phyloP scores from a whole-genome alignment of 1,140 invertebrate genomes.

The Protaetia brevitarsis region DNA sequence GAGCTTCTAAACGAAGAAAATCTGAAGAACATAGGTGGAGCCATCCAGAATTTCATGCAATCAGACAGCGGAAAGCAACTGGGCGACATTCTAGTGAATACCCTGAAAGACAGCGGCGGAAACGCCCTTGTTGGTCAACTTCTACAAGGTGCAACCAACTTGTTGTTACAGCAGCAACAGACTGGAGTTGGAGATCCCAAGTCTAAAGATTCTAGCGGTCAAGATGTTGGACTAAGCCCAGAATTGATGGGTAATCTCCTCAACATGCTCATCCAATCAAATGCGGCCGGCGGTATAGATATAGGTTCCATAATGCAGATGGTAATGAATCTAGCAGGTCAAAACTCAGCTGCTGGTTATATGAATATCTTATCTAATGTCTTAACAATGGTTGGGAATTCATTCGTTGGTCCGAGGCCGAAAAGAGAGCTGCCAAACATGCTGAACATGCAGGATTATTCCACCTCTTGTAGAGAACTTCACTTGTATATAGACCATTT shows the following conservation, averaged over 20 bases:
- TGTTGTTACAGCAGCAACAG: not conserved
- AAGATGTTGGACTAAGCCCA: slow-evolving; percentile 47
- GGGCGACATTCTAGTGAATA: slow-evolving; percentile 36
- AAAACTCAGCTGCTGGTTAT: slow-evolving; percentile 31
- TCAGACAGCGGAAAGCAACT: slow-evolving; percentile 50
- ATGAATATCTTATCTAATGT: slow-evolving; percentile 27
- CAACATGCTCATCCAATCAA: slow-evolving; percentile 43
- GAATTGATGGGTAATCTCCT: slow-evolving; percentile 50
- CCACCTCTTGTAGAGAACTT: slow-evolving; percentile 69
- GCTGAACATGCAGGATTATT: slow-evolving; percentile 69
- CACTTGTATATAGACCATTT: slow-evolving; percentile 77
- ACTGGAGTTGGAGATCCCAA: not conserved
- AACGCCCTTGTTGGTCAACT: slow-evolving; percentile 43
- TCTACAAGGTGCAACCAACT: slow-evolving; percentile 48
- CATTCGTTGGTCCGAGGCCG: slow-evolving; percentile 53
- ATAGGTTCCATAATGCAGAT: slow-evolving; percentile 28
- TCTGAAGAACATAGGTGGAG: slow-evolving; percentile 50
- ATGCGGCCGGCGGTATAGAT: slow-evolving; percentile 31
- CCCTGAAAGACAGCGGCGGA: slow-evolving; percentile 29
- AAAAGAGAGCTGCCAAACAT: slow-evolving; percentile 60
- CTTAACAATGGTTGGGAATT: slow-evolving; percentile 52
- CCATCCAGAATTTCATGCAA: slow-evolving; percentile 58
- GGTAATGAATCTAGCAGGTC: slow-evolving; percentile 37
- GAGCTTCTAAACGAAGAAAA: slow-evolving; percentile 33
- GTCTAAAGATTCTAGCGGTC: slow-evolving; percentile 26